Evolutionary conservation across 2,113 vertebrate genomes (phyloP).

Genomic region (Passerina amoena): DNA sequence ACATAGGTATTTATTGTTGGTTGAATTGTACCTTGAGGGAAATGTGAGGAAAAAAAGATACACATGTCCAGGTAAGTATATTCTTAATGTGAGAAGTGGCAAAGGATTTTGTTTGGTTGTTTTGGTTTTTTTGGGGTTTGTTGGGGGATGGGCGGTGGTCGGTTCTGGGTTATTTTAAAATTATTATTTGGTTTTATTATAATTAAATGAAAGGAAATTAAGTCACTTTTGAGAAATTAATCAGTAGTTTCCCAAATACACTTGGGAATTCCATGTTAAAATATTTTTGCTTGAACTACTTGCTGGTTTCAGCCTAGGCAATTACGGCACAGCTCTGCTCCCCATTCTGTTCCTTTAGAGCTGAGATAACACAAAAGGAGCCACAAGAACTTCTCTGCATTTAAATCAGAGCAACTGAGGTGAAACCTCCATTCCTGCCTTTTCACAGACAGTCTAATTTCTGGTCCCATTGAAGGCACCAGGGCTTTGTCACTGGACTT

Average conservation of each 20-base stretch:
- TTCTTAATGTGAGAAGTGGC: background rate
- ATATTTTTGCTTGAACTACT: background rate
- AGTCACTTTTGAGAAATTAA: background rate
- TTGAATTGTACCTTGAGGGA: constrained; percentile 10
- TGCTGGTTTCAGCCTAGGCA: background rate
- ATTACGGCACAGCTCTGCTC: background rate
- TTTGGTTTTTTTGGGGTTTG: background rate
- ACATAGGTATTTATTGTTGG: background rate
- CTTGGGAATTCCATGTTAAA: background rate
- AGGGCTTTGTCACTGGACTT: background rate
- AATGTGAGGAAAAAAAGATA: background rate
- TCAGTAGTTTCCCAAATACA: background rate
- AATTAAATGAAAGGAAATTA: background rate
- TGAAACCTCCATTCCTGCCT: constrained; percentile 4
- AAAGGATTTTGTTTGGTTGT: background rate
- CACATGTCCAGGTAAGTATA: background rate
- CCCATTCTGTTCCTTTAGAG: background rate
- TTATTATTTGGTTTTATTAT: background rate
- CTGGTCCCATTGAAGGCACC: background rate
- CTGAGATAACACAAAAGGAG: constrained; percentile 5
- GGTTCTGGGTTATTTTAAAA: background rate
- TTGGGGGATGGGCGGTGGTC: too few relatives aligned
- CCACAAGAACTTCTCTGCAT: background rate
- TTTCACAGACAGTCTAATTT: background rate
- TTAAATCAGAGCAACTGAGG: constrained; percentile 13